Conservation (phyloP, 2,797 vertebrate genomes). For the Sternarchorhynchus goeldii region DNA sequence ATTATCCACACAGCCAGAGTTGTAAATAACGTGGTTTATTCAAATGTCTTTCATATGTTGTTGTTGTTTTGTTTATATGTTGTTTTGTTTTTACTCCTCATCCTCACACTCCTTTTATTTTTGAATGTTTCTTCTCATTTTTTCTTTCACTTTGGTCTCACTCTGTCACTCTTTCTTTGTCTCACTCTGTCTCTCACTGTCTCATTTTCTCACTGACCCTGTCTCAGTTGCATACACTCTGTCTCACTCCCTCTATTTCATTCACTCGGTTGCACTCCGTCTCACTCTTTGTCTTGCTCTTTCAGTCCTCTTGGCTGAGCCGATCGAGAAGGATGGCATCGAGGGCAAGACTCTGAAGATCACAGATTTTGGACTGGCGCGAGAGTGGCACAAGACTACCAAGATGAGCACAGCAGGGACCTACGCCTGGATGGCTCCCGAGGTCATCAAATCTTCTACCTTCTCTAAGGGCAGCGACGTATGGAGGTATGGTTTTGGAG, state of each 20-base stretch:
- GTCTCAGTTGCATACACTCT: neutral
- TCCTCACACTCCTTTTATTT: too few relatives aligned
- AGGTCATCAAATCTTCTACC: slow-evolving; percentile 90
- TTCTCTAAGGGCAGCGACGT: slow-evolving; percentile 91
- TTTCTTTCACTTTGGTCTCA: too few relatives aligned
- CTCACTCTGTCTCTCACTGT: too few relatives aligned
- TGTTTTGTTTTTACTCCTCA: too few relatives aligned
- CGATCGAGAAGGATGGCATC: slow-evolving; percentile 83
- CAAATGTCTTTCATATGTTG: too few relatives aligned
- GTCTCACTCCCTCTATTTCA: neutral
- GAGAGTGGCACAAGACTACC: slow-evolving; percentile 92
- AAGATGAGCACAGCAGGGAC: slow-evolving; percentile 91
- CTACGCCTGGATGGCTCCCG: slow-evolving; percentile 92
- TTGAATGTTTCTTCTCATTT: too few relatives aligned
- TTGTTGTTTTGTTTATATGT: too few relatives aligned
- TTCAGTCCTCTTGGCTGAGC: slow-evolving; percentile 85
- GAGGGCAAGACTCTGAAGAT: slow-evolving; percentile 88
- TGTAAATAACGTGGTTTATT: too few relatives aligned
- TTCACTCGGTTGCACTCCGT: neutral
- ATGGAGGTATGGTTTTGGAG: slow-evolving; percentile 85
- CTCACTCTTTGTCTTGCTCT: neutral
- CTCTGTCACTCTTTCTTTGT: too few relatives aligned
- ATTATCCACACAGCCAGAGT: too few relatives aligned
- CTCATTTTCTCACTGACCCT: neutral
- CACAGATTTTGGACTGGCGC: slow-evolving; percentile 87